A percentile compares a stretch with the other conserved stretches of the same genome.
phyloP scores from a whole-genome alignment of 2,113 vertebrate genomes.

The Genyomyrus donnyi region DNA sequence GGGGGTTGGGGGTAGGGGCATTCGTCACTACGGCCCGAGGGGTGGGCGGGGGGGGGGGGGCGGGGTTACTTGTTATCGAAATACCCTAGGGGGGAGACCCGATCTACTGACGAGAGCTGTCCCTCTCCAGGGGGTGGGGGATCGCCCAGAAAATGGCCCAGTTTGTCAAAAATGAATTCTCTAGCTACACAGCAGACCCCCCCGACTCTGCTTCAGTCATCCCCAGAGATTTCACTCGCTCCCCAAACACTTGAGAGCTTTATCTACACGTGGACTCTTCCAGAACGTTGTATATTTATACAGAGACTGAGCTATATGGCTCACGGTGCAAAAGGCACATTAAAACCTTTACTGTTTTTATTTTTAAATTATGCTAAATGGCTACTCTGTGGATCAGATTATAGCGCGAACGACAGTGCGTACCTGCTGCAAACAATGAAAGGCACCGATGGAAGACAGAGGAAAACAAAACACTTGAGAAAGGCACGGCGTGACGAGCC shows the following conservation, averaged over 20 bases:
- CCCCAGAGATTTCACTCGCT: background rate
- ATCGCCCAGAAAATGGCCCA: background rate
- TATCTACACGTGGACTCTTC: background rate
- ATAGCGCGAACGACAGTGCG: background rate
- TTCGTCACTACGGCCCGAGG: no score
- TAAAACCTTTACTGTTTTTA: background rate
- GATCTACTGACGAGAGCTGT: background rate
- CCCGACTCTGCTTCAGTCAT: background rate
- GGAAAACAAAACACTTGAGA: conserved; percentile 15
- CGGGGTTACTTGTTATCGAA: background rate
- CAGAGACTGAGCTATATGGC: background rate
- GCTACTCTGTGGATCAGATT: background rate
- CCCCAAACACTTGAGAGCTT: background rate
- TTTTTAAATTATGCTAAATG: background rate
- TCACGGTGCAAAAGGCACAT: background rate
- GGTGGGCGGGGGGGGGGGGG: background rate
- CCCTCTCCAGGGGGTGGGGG: background rate
- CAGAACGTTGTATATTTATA: background rate
- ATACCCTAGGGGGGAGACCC: background rate
- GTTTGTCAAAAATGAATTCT: background rate
- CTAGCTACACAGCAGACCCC: background rate
- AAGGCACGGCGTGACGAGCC: background rate
- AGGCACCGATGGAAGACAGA: background rate
- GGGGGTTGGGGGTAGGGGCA: no score
- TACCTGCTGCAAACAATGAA: background rate